These are phyloP conservation scores for Euglossa dilemma DNA, from an alignment of 1,140 invertebrate species.

Conservation along the genomic window DNA sequence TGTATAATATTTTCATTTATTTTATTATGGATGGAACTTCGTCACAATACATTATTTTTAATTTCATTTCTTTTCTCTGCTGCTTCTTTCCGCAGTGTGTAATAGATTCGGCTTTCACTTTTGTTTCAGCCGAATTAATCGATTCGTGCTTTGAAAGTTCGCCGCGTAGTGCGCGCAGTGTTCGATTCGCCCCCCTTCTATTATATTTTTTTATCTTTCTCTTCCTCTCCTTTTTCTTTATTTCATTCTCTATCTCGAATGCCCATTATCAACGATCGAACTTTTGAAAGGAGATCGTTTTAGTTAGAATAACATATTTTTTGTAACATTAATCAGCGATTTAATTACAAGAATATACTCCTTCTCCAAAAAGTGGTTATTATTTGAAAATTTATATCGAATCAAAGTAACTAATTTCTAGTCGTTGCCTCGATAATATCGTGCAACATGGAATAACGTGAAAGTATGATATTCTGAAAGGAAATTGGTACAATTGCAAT, in stretches of 20 bases:
- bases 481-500: not conserved
- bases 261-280: conserved; percentile 61
- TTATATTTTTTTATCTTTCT: conserved; percentile 21
- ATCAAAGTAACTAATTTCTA: not conserved
- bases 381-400: not conserved
- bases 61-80: conserved; percentile 68
- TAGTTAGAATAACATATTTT: conserved; percentile 46
- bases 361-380: conserved; percentile 8
- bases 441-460: not conserved
- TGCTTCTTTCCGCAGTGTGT: conserved; percentile 50
- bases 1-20: conserved; percentile 83
- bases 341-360: conserved; percentile 24
- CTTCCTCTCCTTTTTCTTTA: not conserved
- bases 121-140: conserved; percentile 34
- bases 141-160: conserved; percentile 53
- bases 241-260: conserved; percentile 44
- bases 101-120: conserved; percentile 26
- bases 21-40: conserved; percentile 83
- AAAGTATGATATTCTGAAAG: not conserved
- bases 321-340: conserved; percentile 26
- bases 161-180: conserved; percentile 65
- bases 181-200: conserved; percentile 5
- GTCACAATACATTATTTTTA: conserved; percentile 82
- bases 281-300: conserved; percentile 42
- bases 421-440: not conserved